Conservation (phyloP, 2,797 vertebrate species). For the Enteromius fasciolatus region DNA sequence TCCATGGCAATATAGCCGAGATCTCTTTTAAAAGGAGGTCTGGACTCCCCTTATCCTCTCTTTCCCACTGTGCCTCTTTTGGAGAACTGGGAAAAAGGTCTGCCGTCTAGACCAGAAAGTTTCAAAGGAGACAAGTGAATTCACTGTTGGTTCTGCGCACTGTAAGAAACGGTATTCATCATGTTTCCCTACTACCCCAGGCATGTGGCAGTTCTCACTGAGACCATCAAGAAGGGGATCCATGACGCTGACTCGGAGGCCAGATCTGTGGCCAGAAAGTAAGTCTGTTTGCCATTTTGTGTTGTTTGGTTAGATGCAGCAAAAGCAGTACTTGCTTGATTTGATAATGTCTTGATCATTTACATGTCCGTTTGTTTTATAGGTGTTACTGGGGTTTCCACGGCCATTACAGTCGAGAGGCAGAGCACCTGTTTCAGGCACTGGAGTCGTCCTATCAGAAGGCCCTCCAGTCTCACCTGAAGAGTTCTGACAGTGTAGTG, state of each 20-base stretch:
- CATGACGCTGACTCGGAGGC: slow-evolving; percentile 97
- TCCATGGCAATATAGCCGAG: slow-evolving; percentile 65
- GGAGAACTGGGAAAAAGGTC: slow-evolving; percentile 55
- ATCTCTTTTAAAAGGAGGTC: slow-evolving; percentile 70
- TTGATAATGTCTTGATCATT: neutral
- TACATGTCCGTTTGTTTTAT: neutral
- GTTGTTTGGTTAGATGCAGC: neutral
- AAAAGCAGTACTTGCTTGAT: neutral
- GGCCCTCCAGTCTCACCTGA: slow-evolving; percentile 93
- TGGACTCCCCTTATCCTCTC: slow-evolving; percentile 59
- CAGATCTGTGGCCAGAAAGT: slow-evolving; percentile 96
- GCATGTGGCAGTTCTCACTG: slow-evolving; percentile 93
- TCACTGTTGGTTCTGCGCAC: slow-evolving; percentile 6
- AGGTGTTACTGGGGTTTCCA: slow-evolving; percentile 99
- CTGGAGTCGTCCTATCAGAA: slow-evolving; percentile 98
- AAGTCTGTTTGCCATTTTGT: slow-evolving; percentile 70
- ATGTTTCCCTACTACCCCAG: slow-evolving; percentile 81
- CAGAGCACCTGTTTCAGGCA: slow-evolving; percentile 91
- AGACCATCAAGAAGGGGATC: slow-evolving; percentile 98
- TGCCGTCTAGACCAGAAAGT: slow-evolving; percentile 37
- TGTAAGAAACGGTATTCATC: slow-evolving; percentile 37
- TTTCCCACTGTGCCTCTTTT: slow-evolving; percentile 55
- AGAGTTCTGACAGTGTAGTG: slow-evolving; percentile 94
- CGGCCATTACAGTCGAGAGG: slow-evolving; percentile 92
- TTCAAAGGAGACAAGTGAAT: slow-evolving; percentile 38